These are phyloP conservation scores for Metridium senile DNA, from an alignment of 92 coral and sea anemone genomes.

Conservation along the genomic window DNA sequence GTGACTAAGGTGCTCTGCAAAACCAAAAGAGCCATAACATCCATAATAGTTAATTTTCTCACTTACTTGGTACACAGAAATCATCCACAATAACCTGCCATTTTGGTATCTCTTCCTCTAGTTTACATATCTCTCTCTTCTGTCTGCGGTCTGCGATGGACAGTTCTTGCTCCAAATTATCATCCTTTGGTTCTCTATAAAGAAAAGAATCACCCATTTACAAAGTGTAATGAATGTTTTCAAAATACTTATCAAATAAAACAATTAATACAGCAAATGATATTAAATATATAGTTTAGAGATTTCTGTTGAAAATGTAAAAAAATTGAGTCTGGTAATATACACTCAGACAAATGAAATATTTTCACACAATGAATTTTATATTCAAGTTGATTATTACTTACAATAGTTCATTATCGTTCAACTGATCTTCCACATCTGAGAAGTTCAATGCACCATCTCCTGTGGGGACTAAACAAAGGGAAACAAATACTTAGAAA, in stretches of 20 bases:
- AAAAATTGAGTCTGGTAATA: no score
- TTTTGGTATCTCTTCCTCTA: constrained; percentile 93
- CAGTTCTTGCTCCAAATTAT: constrained; percentile 86
- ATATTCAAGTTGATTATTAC: not conserved
- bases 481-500: not conserved
- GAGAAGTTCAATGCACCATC: constrained; percentile 87
- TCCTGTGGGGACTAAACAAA: constrained; percentile 76
- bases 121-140: constrained; percentile 89
- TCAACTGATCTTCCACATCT: constrained; percentile 93
- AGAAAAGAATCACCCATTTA: no score
- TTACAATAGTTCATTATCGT: constrained; percentile 78
- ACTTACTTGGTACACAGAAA: constrained; percentile 73
- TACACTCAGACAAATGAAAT: no score
- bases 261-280: no score
- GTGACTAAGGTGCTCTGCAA: not conserved
- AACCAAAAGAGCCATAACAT: not conserved
- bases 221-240: no score
- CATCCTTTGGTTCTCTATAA: constrained; percentile 81
- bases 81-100: constrained; percentile 98
- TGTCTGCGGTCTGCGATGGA: constrained; percentile 88
- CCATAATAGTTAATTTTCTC: no score
- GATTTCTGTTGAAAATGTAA: no score
- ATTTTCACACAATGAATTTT: no score
- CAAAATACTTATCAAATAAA: no score
- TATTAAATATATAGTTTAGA: no score